Conservation (phyloP, 1,140 invertebrate genomes). For the Nephotettix cincticeps region DNA sequence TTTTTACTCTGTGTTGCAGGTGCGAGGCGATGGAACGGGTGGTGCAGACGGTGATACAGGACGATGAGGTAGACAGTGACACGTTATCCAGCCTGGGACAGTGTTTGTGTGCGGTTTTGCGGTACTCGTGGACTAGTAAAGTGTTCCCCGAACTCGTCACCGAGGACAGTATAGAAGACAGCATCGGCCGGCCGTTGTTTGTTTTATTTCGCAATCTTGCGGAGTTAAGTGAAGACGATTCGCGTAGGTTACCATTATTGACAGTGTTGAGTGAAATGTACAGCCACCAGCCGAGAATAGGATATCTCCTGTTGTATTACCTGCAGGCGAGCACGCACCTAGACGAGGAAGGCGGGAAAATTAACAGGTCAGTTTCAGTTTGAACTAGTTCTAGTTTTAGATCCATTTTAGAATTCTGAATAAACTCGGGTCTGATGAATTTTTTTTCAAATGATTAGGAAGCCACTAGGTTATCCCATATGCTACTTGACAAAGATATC, state of each 20-base stretch:
- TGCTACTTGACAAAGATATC: no score
- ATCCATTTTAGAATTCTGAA: no score
- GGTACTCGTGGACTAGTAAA: slow-evolving; percentile 52
- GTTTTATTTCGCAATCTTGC: slow-evolving; percentile 75
- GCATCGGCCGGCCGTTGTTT: slow-evolving; percentile 78
- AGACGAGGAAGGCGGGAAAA: slow-evolving; percentile 53
- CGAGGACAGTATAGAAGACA: slow-evolving; percentile 53
- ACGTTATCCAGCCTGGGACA: slow-evolving; percentile 53
- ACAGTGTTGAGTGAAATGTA: slow-evolving; percentile 75
- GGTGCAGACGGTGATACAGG: slow-evolving; percentile 63
- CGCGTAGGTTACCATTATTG: slow-evolving; percentile 70
- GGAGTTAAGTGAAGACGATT: slow-evolving; percentile 71
- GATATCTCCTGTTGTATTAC: slow-evolving; percentile 86
- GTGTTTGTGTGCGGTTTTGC: slow-evolving; percentile 54
- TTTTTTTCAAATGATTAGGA: no score
- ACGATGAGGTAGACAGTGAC: slow-evolving; percentile 63
- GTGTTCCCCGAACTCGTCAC: slow-evolving; percentile 54
- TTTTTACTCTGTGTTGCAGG: slow-evolving; percentile 37
- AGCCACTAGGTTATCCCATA: no score
- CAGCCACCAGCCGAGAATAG: slow-evolving; percentile 66
- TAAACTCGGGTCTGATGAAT: no score
- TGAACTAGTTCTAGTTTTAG: no score
- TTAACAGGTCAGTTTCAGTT: slow-evolving; percentile 45
- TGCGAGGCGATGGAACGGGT: slow-evolving; percentile 71
- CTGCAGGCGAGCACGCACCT: slow-evolving; percentile 69